Base-by-base conservation (phyloP, 2,113 vertebrate genomes). In the Toxostoma redivivum region DNA sequence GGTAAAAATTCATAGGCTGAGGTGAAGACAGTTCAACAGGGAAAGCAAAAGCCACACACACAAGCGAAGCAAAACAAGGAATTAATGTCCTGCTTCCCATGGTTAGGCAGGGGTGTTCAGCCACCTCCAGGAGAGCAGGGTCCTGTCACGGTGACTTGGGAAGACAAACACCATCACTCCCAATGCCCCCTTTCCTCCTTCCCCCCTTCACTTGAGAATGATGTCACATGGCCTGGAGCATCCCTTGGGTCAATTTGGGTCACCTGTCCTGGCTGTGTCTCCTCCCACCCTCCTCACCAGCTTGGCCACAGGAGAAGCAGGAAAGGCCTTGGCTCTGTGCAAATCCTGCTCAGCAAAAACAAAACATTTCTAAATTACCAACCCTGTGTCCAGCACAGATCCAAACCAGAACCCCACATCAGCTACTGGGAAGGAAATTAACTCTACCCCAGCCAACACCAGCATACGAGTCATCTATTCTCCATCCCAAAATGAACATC, bases 121-220 rank as follows among this genome's bases (percentile, higher is more conserved):
- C 15, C 27, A 28, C 7, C 7, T 21, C 19, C 23, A 51, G 23
- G 10, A 81, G 3, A 25, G 22, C 23, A 74, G 24, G 12, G 24
- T 17, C 7, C 24, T 11, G 5, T 15, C 37, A 31, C 0, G 0
- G 19, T 14, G 23, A 51, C 45, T n/a, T n/a, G 7, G 2, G 15
- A 81, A n/a, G 20, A 51, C 5, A 45, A 66, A 45, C 9, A 11
- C 5, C 10, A 44, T 21, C 45, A n/a, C 9, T 51, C 20, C 13
- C 11, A n/a, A 40, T 1, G 8, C 4, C 24, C 10, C 5, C 28
- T 33, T 33, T 51, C 22, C 45, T 51, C 11, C 19, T 38, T 14
- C 27, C 5, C 4, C 18, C 22, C 3, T n/a, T n/a, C n/a, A n/a
- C n/a, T n/a, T 9, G 22, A 50, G 21, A 9, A n/a, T 3, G 20